A percentile compares a stretch with the other conserved stretches of the same genome.
These are phyloP conservation scores for Cloeon dipterum DNA, from an alignment of 2,888 invertebrate genomes.

Conservation along the genomic window DNA sequence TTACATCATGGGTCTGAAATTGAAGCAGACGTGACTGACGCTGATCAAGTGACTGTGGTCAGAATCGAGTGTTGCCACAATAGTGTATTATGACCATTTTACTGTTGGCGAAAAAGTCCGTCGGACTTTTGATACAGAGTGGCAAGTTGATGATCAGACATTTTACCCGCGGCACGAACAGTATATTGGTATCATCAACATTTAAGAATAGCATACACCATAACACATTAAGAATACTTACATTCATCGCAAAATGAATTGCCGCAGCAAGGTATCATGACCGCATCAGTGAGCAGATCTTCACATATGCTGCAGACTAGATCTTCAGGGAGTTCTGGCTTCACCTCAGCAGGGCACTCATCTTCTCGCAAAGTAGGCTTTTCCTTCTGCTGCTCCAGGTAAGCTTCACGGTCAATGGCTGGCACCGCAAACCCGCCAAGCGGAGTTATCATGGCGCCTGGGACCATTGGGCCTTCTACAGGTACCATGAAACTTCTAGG, in stretches of 20 bases:
- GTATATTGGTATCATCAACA: no score
- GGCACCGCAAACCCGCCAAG: constrained; percentile 75
- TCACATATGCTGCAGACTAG: constrained; percentile 80
- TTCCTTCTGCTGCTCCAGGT: constrained; percentile 45
- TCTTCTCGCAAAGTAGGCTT: constrained; percentile 36
- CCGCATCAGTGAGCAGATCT: constrained; percentile 82
- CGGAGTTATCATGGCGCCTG: constrained; percentile 78
- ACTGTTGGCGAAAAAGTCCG: no score
- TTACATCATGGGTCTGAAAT: no score
- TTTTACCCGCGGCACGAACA: no score
- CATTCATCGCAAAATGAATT: constrained; percentile 98
- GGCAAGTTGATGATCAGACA: no score
- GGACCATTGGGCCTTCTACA: constrained; percentile 70
- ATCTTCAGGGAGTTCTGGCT: constrained; percentile 65
- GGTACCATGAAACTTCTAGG: constrained; percentile 89
- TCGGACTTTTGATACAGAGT: no score
- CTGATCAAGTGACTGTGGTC: no score
- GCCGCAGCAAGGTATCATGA: constrained; percentile 95
- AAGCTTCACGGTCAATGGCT: constrained; percentile 68
- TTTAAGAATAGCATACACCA: no score
- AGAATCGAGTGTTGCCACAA: no score
- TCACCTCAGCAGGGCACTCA: constrained; percentile 25
- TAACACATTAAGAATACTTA: constrained; percentile 32
- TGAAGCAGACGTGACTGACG: no score
- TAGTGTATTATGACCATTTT: no score